Evolutionary conservation across 2,888 invertebrate genomes (phyloP), one percentile per base, ranked within the genome.

Genomic region (Ypsolopha scabrella): DNA sequence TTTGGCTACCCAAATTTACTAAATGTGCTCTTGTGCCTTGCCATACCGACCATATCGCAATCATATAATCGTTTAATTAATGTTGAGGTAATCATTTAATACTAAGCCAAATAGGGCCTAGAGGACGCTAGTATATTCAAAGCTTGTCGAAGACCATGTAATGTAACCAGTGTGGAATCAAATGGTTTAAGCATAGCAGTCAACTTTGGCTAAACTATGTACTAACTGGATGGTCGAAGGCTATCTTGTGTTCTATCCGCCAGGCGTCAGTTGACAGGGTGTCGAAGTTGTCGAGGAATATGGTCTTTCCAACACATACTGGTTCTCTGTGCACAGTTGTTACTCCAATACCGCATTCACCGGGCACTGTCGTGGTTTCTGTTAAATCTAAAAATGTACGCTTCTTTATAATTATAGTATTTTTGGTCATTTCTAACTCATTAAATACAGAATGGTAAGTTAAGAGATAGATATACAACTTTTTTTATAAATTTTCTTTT

Each of bases 251-350:
- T 57, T 88, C 87, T n/a, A 75, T 63, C 14, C 59, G 62, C 88
- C 88, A 88, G n/a, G n/a, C n/a, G 55, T 9, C 13, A 7, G 14
- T 11, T 1, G 24, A 61, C 0, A 90, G 59, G 0, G 53, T 60
- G 38, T 88, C 74, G 61, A 93, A 93, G 52, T 83, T 73, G 50
- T 93, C 92, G 48, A 90, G 87, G 57, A 93, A 90, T 52, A 93
- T 70, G 0, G 87, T 67, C 54, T 87, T 72, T 0, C 88, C 88
- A 9, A 75, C 70, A 63, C 89, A 89, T 0, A 75, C 75, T 3
- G 54, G 55, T 6, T 72, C 68, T 0, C 75, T 75, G 0, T 77
- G 75, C 7, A 86, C 68, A 6, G 53, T 63, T 0, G 83, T 82
- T 7, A 63, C 51, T 0, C 80, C 74, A 0, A 72, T 63, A 1